Evolutionary conservation across 1,140 invertebrate species (phyloP).

Genomic region (Drosophila nigromelanica): DNA sequence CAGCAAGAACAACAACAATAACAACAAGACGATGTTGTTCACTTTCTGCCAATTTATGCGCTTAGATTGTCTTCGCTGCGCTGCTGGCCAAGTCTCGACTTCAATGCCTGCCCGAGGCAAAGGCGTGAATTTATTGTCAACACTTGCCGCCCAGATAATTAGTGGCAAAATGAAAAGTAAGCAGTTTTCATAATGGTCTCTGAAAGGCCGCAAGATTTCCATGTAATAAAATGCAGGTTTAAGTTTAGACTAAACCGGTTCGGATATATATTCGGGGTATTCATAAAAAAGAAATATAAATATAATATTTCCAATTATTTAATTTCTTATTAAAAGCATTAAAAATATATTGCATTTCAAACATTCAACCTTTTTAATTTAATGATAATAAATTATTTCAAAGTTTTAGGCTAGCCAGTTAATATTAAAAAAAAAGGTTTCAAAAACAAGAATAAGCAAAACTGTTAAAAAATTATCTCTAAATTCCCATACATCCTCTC

Average conservation of each 20-base stretch:
- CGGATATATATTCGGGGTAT: neutral
- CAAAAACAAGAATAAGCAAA: no score
- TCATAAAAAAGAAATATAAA: no score
- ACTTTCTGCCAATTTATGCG: conserved; percentile 37
- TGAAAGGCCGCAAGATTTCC: neutral
- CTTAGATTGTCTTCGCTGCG: conserved; percentile 20
- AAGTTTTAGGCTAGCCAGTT: no score
- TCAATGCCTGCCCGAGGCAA: conserved; percentile 12
- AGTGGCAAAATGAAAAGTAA: conserved; percentile 51
- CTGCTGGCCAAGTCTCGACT: conserved; percentile 18
- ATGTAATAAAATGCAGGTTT: neutral
- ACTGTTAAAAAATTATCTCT: neutral
- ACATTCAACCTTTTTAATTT: no score
- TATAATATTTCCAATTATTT: no score
- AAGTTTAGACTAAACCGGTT: neutral
- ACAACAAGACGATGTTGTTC: neutral
- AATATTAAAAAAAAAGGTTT: no score
- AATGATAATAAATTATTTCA: no score
- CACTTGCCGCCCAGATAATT: conserved; percentile 43
- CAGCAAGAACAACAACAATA: neutral
- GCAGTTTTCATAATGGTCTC: conserved; percentile 39
- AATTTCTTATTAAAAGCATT: no score
- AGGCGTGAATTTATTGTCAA: conserved; percentile 44
- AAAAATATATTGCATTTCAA: no score
- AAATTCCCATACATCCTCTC: neutral